Evolutionary conservation across 1,140 invertebrate genomes (phyloP).

Genomic region (Thrips palmi): DNA sequence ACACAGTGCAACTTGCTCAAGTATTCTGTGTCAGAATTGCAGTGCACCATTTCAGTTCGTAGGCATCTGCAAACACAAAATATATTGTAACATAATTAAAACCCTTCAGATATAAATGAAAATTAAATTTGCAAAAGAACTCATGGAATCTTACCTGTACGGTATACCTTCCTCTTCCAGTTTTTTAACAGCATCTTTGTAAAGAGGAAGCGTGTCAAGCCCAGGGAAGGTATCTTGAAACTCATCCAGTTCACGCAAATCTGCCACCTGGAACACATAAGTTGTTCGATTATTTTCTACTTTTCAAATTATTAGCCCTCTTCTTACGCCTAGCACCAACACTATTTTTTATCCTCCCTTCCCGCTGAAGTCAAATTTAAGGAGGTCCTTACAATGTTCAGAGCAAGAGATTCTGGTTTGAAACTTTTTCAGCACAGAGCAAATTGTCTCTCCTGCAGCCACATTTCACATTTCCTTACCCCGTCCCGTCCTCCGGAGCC

Average conservation of each 20-base stretch:
- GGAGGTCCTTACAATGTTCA: too few relatives aligned
- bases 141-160: slow-evolving; percentile 36
- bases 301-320: not conserved
- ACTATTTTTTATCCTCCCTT: not conserved
- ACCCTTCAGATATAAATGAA: not conserved
- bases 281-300: not conserved
- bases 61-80: slow-evolving; percentile 32
- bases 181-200: slow-evolving; percentile 58
- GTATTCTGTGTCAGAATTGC: slow-evolving; percentile 82
- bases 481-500: too few relatives aligned
- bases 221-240: slow-evolving; percentile 48
- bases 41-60: slow-evolving; percentile 71
- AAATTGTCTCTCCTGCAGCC: too few relatives aligned
- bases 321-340: not conserved
- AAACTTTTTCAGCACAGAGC: too few relatives aligned
- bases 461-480: too few relatives aligned
- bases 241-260: slow-evolving; percentile 75
- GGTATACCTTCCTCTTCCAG: slow-evolving; percentile 58
- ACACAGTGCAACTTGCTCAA: slow-evolving; percentile 85
- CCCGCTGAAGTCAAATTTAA: slow-evolving; percentile 9
- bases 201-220: slow-evolving; percentile 45
- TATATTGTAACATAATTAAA: not conserved
- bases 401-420: too few relatives aligned
- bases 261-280: slow-evolving; percentile 48
- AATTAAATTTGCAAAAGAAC: not conserved